Evolutionary conservation across 2,113 vertebrate genomes (phyloP).

Genomic region (Rhodinocichla rosea): DNA sequence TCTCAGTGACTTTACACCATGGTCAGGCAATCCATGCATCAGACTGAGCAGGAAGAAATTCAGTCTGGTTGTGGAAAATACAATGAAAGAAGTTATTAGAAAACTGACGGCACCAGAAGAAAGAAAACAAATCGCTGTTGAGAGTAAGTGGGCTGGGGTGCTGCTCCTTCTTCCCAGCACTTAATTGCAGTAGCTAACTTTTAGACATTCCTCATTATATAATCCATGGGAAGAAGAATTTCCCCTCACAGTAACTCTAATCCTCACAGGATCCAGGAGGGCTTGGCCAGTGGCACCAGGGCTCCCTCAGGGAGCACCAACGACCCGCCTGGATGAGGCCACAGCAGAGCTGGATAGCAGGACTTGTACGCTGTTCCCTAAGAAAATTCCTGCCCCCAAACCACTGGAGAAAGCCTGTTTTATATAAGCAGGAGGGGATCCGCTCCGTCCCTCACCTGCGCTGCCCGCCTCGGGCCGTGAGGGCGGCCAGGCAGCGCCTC

Average conservation of each 20-base stretch:
- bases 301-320: background rate
- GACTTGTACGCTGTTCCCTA: background rate
- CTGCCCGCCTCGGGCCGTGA: background rate
- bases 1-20: background rate
- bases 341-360: background rate
- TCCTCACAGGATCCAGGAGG: background rate
- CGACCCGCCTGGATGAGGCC: accelerated
- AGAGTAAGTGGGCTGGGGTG: background rate
- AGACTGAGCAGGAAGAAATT: background rate
- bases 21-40: background rate
- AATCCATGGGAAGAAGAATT: background rate
- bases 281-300: background rate
- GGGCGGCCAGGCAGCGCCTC: background rate
- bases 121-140: background rate
- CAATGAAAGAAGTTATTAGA: background rate
- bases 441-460: background rate
- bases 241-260: background rate
- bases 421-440: accelerated
- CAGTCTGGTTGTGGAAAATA: background rate
- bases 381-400: background rate
- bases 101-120: background rate
- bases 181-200: background rate
- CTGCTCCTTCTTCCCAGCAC: background rate
- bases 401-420: accelerated
- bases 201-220: background rate